Evolutionary conservation across 2,797 vertebrate genomes (phyloP), one percentile per base, ranked within the genome.

Genomic region (Mormyrus hasselquistii): DNA sequence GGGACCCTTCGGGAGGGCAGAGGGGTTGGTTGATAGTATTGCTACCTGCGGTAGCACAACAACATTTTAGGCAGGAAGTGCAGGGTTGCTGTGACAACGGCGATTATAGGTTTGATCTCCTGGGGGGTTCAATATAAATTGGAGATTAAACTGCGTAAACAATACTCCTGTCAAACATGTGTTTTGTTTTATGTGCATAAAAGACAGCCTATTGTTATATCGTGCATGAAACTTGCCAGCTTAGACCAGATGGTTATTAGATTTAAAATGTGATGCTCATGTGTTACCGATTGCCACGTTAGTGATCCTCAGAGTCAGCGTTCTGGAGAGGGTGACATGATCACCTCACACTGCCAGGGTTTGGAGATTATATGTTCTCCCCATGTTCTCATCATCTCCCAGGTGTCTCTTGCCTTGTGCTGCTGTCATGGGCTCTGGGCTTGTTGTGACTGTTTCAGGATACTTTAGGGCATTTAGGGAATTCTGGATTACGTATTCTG

Each of bases 61-160:
- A 91, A 90, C 84, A 19, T 76, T 44, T 79, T 44, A 76, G 25
- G 87, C 85, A 89, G 93, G 91, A 93, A 89, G 86, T 92, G 90
- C 91, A 92, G 90, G 90, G 94, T 93, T 95, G 92, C 93, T 91
- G 85, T 94, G 94, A 91, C 92, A 88, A 92, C 93, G 89, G 57
- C 91, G 92, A 93, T 93, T 93, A 92, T 92, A 90, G 90, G 90
- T 92, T 82, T 83, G 82, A 90, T 92, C 88, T 90, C 91, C 59
- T 55, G 87, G 91, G 90, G 92, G 88, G 92, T 90, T 87, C 90
- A 94, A 19, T 38, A 38, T 19, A 73, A 73, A 73, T 38, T 73
- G 69, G 69, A 16, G 34, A 73, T 47, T 82, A 82, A 82, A 82
- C 38, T 8, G 41, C 3, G 76, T 82, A 82, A 44, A 82, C 41